Percentiles rank a stretch among this genome's conserved stretches.
phyloP scores from a whole-genome alignment of 2,888 invertebrate genomes.

The Dusona sp. region DNA sequence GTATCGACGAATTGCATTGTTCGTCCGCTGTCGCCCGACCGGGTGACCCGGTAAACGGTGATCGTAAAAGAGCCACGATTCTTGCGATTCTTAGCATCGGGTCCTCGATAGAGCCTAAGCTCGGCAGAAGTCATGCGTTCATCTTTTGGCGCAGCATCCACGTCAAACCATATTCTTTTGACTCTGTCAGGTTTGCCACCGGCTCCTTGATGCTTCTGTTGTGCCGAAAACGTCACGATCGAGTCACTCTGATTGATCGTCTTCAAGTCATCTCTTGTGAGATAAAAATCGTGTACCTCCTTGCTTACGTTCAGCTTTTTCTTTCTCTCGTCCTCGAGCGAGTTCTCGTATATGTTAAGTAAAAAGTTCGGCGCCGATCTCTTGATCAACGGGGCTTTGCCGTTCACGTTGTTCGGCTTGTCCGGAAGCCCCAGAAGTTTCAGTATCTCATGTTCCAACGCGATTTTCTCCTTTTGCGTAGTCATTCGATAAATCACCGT shows the following conservation, averaged over 20 bases:
- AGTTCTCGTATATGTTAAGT: constrained; percentile 92
- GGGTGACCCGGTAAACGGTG: constrained; percentile 87
- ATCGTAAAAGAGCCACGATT: constrained; percentile 86
- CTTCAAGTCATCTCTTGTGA: constrained; percentile 90
- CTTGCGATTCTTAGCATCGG: constrained; percentile 84
- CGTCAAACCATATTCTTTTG: constrained; percentile 95
- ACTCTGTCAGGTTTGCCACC: constrained; percentile 92
- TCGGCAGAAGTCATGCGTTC: constrained; percentile 93
- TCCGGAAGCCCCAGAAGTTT: constrained; percentile 93
- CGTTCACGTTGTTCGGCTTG: constrained; percentile 87
- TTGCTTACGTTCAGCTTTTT: constrained; percentile 79
- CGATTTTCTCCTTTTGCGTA: constrained; percentile 89
- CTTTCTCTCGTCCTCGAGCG: constrained; percentile 86
- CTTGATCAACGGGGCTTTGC: constrained; percentile 79
- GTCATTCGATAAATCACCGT: constrained; percentile 91
- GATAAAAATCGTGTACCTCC: constrained; percentile 86
- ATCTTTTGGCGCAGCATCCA: constrained; percentile 92
- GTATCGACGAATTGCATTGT: constrained; percentile 90
- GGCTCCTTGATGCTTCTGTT: constrained; percentile 88
- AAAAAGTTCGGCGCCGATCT: constrained; percentile 94
- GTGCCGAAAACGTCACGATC: constrained; percentile 92
- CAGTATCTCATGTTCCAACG: constrained; percentile 93
- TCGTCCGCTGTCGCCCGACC: constrained; percentile 87
- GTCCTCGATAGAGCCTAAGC: constrained; percentile 91
- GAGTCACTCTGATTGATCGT: constrained; percentile 95